A percentile compares a stretch with the other conserved stretches of the same genome.
Evolutionary conservation across 2,888 invertebrate genomes (phyloP).

Genomic region (Diloba caeruleocephala): DNA sequence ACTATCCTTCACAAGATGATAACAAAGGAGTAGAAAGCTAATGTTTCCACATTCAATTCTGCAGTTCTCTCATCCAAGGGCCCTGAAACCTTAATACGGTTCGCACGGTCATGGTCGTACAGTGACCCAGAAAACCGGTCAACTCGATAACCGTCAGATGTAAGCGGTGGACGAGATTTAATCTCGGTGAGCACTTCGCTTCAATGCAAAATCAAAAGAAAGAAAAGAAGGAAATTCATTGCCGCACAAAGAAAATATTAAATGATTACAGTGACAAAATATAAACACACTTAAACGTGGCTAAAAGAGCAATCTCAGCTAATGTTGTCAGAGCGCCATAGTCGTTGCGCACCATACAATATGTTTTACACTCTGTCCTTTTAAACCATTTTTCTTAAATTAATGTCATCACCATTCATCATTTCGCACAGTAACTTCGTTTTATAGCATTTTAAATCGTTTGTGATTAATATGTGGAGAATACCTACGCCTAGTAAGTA

Average conservation of each 20-base stretch:
- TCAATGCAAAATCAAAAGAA: neutral
- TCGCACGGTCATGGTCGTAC: slow-evolving; percentile 13
- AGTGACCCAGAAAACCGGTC: slow-evolving; percentile 11
- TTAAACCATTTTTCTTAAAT: too few relatives aligned
- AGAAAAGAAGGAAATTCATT: too few relatives aligned
- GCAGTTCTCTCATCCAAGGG: too few relatives aligned
- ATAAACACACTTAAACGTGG: too few relatives aligned
- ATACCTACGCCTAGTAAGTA: neutral
- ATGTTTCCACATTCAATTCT: neutral
- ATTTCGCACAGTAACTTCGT: too few relatives aligned
- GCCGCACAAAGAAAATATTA: too few relatives aligned
- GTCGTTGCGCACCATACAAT: too few relatives aligned
- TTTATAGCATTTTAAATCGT: neutral
- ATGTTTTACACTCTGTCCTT: too few relatives aligned
- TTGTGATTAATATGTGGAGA: neutral
- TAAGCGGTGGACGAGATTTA: neutral
- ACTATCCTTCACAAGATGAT: neutral
- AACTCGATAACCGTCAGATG: neutral
- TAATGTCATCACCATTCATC: too few relatives aligned
- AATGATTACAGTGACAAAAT: too few relatives aligned
- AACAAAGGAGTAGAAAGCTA: neutral
- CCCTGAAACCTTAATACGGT: neutral
- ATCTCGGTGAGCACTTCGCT: neutral
- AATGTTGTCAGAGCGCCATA: too few relatives aligned
- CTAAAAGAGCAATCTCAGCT: too few relatives aligned